Evolutionary conservation across 2,113 vertebrate species (phyloP).

Genomic region (Vanacampus margaritifer): DNA sequence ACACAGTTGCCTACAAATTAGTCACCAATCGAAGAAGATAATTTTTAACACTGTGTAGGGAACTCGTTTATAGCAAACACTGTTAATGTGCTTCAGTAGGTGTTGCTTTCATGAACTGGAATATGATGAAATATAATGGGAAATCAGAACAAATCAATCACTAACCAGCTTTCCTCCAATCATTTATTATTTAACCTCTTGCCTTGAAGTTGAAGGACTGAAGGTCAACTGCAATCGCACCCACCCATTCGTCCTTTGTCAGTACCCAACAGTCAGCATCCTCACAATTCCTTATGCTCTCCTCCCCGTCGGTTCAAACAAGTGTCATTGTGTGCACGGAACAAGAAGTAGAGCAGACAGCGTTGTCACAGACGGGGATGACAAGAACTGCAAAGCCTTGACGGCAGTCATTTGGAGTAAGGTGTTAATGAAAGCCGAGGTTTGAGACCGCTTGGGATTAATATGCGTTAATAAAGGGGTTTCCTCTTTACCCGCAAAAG

Average conservation of each 20-base stretch:
- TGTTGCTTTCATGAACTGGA: background rate
- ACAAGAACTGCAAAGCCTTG: background rate
- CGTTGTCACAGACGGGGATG: slow-evolving; percentile 2
- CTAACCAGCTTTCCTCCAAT: background rate
- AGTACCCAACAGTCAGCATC: slow-evolving; percentile 16
- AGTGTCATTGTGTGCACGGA: slow-evolving; percentile 19
- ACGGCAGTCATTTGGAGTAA: slow-evolving; percentile 10
- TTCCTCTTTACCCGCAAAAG: background rate
- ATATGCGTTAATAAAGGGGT: background rate
- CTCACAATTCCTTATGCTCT: slow-evolving; percentile 39
- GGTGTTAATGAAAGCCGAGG: background rate
- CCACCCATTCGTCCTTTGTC: slow-evolving; percentile 18
- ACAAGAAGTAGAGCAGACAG: slow-evolving; percentile 10
- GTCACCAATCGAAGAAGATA: background rate
- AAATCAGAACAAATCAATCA: background rate
- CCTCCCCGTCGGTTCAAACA: slow-evolving; percentile 9
- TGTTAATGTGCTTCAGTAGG: background rate
- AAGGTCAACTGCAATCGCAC: slow-evolving; percentile 30
- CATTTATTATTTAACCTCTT: background rate
- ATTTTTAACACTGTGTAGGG: background rate
- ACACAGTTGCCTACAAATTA: too few species aligned
- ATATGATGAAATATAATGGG: background rate
- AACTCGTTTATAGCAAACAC: background rate
- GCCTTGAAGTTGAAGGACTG: slow-evolving; percentile 28
- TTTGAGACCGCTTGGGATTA: background rate